Percentiles rank a stretch among this genome's conserved stretches.
Evolutionary conservation across 2,888 invertebrate species (phyloP).

Genomic region (Taphrorychus bicolor): DNA sequence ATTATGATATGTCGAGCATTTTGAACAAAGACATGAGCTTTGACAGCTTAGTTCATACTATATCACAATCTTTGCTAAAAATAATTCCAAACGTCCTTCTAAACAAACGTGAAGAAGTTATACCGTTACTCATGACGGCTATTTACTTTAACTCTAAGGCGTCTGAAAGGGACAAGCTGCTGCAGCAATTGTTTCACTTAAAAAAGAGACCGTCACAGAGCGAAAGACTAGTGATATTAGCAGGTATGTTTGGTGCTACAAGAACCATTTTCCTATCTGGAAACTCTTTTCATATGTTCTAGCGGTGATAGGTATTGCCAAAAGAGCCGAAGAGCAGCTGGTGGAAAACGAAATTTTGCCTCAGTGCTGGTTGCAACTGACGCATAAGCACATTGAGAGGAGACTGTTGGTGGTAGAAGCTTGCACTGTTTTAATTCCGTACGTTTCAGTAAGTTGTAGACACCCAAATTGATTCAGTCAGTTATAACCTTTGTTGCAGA

Average conservation of each 20-base stretch:
- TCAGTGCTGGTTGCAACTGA: slow-evolving; percentile 76
- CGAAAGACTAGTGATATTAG: slow-evolving; percentile 67
- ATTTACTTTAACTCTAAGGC: slow-evolving; percentile 67
- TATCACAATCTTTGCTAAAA: slow-evolving; percentile 66
- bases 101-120: slow-evolving; percentile 72
- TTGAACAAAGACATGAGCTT: neutral
- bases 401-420: slow-evolving; percentile 73
- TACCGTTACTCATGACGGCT: slow-evolving; percentile 69
- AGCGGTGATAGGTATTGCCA: slow-evolving; percentile 62
- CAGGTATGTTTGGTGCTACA: slow-evolving; percentile 61
- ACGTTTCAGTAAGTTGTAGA: slow-evolving; percentile 67
- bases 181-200: slow-evolving; percentile 73
- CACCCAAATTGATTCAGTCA: slow-evolving; percentile 64
- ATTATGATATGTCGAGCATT: slow-evolving; percentile 48
- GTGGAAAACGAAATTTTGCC: slow-evolving; percentile 74
- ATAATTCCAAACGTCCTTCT: slow-evolving; percentile 73
- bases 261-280: too few relatives aligned
- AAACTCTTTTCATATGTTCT: too few relatives aligned
- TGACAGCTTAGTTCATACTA: slow-evolving; percentile 61
- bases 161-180: slow-evolving; percentile 67
- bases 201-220: slow-evolving; percentile 74
- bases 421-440: slow-evolving; percentile 70
- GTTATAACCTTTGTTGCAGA: slow-evolving; percentile 56
- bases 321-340: slow-evolving; percentile 60
- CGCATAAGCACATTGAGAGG: slow-evolving; percentile 71